A percentile compares a stretch with the other conserved stretches of the same genome.
These are phyloP conservation scores for Tetragonula clypearis DNA, from an alignment of 1,140 invertebrate species.

Conservation along the genomic window DNA sequence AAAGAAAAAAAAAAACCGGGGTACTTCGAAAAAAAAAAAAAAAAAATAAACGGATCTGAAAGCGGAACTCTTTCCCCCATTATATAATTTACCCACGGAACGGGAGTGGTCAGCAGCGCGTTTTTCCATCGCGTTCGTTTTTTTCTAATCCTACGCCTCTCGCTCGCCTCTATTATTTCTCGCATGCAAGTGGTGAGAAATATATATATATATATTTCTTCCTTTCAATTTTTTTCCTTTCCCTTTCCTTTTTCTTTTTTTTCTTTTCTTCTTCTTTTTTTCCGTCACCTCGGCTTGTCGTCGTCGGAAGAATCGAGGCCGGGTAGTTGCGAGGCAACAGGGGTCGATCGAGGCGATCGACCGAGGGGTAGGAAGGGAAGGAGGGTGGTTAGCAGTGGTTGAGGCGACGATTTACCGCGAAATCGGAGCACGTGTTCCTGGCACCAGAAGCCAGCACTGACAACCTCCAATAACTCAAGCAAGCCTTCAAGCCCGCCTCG, in stretches of 20 bases:
- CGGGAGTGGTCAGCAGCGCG: not conserved
- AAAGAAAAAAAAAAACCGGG: not conserved
- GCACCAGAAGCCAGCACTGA: constrained; percentile 75
- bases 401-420: constrained; percentile 73
- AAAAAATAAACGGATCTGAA: not conserved
- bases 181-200: constrained; percentile 32
- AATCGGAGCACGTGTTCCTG: constrained; percentile 78
- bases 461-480: constrained; percentile 75
- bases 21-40: not conserved
- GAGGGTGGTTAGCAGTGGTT: constrained; percentile 33
- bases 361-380: not conserved
- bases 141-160: constrained; percentile 46
- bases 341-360: constrained; percentile 51
- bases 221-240: not conserved
- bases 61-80: not conserved
- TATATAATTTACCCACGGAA: constrained; percentile 49
- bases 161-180: constrained; percentile 55
- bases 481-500: constrained; percentile 59
- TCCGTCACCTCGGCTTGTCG: constrained; percentile 35
- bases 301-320: constrained; percentile 54
- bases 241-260: not conserved
- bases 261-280: constrained; percentile 13
- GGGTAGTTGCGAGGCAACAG: not conserved
- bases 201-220: constrained; percentile 6
- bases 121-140: constrained; percentile 36